Evolutionary conservation across 2,888 invertebrate genomes (phyloP).

Genomic region (Drosophila falleni): DNA sequence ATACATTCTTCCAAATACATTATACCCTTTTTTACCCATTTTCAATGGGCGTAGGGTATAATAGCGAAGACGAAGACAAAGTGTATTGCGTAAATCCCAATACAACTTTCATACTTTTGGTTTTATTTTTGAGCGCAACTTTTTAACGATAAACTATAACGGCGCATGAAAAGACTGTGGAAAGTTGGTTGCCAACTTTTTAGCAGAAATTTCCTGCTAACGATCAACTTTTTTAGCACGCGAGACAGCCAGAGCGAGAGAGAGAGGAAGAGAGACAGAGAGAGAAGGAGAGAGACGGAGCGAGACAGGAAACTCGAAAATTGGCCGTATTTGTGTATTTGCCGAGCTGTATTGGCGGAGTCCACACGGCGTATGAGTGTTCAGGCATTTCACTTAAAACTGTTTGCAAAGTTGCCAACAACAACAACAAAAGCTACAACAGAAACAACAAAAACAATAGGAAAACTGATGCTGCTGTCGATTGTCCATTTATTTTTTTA

Average conservation of each 20-base stretch:
- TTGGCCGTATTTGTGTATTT: slow-evolving; percentile 69
- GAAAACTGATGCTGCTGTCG: slow-evolving; percentile 26
- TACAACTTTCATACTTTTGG: slow-evolving; percentile 50
- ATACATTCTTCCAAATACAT: too few relatives aligned
- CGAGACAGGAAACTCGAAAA: slow-evolving; percentile 51
- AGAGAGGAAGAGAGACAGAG: not conserved
- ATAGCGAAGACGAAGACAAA: slow-evolving; percentile 5
- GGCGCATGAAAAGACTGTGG: slow-evolving; percentile 71
- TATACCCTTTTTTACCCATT: too few relatives aligned
- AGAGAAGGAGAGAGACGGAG: not conserved
- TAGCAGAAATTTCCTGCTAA: slow-evolving; percentile 71
- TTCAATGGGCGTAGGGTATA: too few relatives aligned
- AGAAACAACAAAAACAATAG: slow-evolving; percentile 1
- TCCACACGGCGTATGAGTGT: slow-evolving; percentile 56
- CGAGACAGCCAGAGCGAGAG: not conserved
- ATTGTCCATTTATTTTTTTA: slow-evolving; percentile 59
- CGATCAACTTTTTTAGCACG: slow-evolving; percentile 68
- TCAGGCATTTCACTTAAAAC: slow-evolving; percentile 54
- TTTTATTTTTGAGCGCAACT: slow-evolving; percentile 47
- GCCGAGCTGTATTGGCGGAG: slow-evolving; percentile 18
- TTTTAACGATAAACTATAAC: slow-evolving; percentile 76
- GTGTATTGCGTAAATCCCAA: slow-evolving; percentile 56
- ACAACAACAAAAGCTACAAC: slow-evolving; percentile 18
- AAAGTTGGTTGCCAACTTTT: slow-evolving; percentile 68
- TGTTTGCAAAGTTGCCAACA: slow-evolving; percentile 46